Evolutionary conservation across 2,888 invertebrate species (phyloP), one percentile per base, ranked within the genome.

Genomic region (Bruchidius siliquastri): DNA sequence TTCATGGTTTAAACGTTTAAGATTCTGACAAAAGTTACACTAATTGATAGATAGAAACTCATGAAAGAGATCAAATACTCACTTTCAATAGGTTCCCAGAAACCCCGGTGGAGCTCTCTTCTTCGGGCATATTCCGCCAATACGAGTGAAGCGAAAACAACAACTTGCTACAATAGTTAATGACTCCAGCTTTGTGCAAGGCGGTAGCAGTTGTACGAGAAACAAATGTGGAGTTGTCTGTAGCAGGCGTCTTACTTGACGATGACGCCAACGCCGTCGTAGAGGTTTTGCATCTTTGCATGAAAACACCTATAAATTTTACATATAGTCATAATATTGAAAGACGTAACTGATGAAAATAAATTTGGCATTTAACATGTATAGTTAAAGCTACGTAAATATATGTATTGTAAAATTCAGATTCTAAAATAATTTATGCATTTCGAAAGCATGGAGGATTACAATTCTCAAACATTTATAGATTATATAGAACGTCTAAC

Each of bases 21-120:
- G n/a, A n/a, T n/a, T n/a, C n/a, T n/a, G n/a, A n/a, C n/a, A n/a
- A n/a, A n/a, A n/a, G n/a, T n/a, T n/a, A n/a, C n/a, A n/a, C n/a
- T n/a, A n/a, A n/a, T n/a, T n/a, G n/a, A n/a, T n/a, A n/a, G n/a
- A n/a, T n/a, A n/a, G n/a, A n/a, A n/a, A n/a, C n/a, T n/a, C n/a
- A n/a, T n/a, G n/a, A n/a, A n/a, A n/a, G n/a, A n/a, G n/a, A n/a
- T n/a, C n/a, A n/a, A n/a, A n/a, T n/a, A n/a, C 49, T 49, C 13
- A 49, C 49, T 84, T 95, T 96, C 68, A 98, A 86, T 68, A 97
- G 87, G 83, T 90, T 92, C 68, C 92, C 93, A 21, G 89, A 90
- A 0, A 76, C 32, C n/a, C 87, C 84, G 21, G 82, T 81, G 21
- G 80, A 79, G 67, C 76, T 79, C 22, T 85, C 88, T 82, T 86